Evolutionary conservation across 2,113 vertebrate genomes (phyloP), one percentile per base, ranked within the genome.

Genomic region (Sylvia atricapilla): DNA sequence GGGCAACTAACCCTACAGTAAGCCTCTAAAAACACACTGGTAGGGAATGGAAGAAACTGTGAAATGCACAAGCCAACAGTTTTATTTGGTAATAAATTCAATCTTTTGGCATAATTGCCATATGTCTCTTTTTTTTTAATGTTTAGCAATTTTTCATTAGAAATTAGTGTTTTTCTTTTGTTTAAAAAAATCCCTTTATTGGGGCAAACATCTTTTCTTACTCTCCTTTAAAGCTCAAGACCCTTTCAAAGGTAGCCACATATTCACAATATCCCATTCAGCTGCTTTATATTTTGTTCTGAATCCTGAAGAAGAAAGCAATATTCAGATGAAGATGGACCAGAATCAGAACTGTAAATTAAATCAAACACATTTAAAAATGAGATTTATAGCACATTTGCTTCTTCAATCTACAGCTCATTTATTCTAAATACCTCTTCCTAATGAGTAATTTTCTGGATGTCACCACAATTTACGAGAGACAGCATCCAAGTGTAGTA

Each of bases 51-150:
- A 74, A 87, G 93, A 97, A 98, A 97, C 96, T 94, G 96, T 96
- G 96, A 97, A 95, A 96, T 97, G 87, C 55, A 92, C 93, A 95
- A 96, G 83, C 91, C 96, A 96, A 97, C 86, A 95, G 92, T 97
- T 98, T 95, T 96, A 97, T 97, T 97, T 95, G 76, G 86, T 96
- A 97, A 97, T 97, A 97, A 97, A 98, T 97, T 94, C 52, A 95
- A 84, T 94, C 58, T 35, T 95, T 96, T 96, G 95, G 91, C 43
- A 90, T 94, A 97, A 97, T 94, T 97, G 81, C 96, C 96, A 97
- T 97, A 97, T 97, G 97, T 91, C 56, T 52, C 82, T 81, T 28
- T 28, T 67, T 13, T 62, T 62, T 21, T 60, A 18, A 73, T 83
- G 30, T 90, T 96, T 95, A 90, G 89, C 68, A 95, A 44, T 53